Conservation (phyloP, 2,888 invertebrate genomes). For the Anoncus sp. region DNA sequence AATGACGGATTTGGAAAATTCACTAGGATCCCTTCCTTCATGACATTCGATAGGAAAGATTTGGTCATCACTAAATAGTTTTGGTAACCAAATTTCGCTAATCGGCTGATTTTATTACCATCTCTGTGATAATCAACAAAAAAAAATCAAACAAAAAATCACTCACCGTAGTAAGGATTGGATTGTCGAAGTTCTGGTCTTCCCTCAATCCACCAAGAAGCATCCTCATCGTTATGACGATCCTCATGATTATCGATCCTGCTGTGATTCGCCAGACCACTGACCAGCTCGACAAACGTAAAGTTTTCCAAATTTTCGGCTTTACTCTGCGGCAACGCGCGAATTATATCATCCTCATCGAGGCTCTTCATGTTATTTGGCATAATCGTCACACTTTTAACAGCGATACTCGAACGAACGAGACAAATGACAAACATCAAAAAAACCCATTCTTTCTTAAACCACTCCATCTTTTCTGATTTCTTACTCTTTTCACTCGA, state of each 20-base stretch:
- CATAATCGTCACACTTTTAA: slow-evolving; percentile 74
- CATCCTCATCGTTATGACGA: slow-evolving; percentile 5
- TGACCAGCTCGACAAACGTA: slow-evolving; percentile 75
- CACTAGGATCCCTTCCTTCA: no score
- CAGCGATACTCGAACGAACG: slow-evolving; percentile 47
- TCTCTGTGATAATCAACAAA: no score
- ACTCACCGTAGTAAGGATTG: slow-evolving; percentile 78
- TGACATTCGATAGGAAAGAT: no score
- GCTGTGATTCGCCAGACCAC: slow-evolving; percentile 66
- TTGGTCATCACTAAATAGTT: no score
- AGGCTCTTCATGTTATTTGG: slow-evolving; percentile 64
- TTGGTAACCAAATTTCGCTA: no score
- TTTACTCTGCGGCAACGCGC: slow-evolving; percentile 71
- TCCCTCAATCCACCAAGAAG: slow-evolving; percentile 52
- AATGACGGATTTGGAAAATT: no score
- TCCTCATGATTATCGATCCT: slow-evolving; percentile 47
- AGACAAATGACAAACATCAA: slow-evolving; percentile 41
- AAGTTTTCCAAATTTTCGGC: slow-evolving; percentile 72
- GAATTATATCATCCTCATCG: slow-evolving; percentile 77
- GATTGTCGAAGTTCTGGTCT: slow-evolving; percentile 54
- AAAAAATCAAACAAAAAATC: neutral
- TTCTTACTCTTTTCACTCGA: slow-evolving; percentile 15
- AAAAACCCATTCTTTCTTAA: slow-evolving; percentile 33
- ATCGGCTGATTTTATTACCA: neutral
- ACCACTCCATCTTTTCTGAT: slow-evolving; percentile 60